A percentile compares a stretch with the other conserved stretches of the same genome.
These are phyloP conservation scores for Sarcophaga subvicina DNA, from an alignment of 2,888 invertebrate species.

Conservation along the genomic window DNA sequence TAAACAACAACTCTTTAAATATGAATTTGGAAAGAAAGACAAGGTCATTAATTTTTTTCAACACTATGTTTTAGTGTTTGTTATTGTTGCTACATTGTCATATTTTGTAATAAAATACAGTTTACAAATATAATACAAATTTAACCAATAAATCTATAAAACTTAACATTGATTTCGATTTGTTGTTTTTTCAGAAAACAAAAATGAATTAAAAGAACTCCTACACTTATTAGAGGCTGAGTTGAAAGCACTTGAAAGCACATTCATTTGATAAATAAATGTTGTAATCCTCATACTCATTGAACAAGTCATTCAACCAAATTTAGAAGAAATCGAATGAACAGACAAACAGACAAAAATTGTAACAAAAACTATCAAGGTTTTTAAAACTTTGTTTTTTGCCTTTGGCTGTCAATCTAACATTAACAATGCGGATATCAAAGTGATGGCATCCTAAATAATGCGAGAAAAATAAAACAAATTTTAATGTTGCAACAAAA, in stretches of 20 bases:
- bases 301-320: neutral
- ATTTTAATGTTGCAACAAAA: slow-evolving; percentile 12
- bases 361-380: slow-evolving; percentile 38
- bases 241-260: neutral
- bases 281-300: slow-evolving; percentile 30
- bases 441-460: neutral
- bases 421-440: slow-evolving; percentile 56
- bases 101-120: slow-evolving; percentile 11
- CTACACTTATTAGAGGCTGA: slow-evolving; percentile 26
- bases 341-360: neutral
- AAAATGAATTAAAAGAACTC: slow-evolving; percentile 45
- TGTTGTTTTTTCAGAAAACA: neutral
- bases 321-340: neutral
- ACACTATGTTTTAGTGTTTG: neutral
- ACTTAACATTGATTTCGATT: slow-evolving; percentile 44
- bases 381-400: slow-evolving; percentile 14
- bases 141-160: slow-evolving; percentile 15
- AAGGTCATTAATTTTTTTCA: slow-evolving; percentile 13
- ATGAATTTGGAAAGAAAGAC: slow-evolving; percentile 9
- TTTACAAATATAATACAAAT: slow-evolving; percentile 31
- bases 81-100: neutral
- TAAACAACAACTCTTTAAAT: slow-evolving; percentile 2
- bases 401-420: neutral
- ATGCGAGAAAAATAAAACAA: neutral
- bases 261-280: slow-evolving; percentile 25